phyloP scores from a whole-genome alignment of 2,888 invertebrate species.

The Drosophila pseudotakahashii region DNA sequence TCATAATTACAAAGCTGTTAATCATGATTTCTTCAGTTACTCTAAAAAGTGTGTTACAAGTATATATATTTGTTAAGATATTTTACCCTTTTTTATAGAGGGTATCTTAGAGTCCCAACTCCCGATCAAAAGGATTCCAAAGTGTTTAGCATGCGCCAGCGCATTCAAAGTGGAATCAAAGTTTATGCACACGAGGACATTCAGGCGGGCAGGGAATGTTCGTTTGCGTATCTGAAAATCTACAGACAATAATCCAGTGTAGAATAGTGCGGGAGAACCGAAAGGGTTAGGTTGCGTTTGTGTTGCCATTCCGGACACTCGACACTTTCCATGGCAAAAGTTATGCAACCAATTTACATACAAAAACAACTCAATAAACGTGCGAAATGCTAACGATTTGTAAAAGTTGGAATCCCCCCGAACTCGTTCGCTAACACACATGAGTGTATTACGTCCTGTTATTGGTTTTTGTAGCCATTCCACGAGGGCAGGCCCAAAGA shows the following conservation, averaged over 20 bases:
- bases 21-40: too few species aligned
- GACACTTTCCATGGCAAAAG: slow-evolving; percentile 70
- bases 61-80: too few species aligned
- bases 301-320: slow-evolving; percentile 59
- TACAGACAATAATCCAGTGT: slow-evolving; percentile 76
- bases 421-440: slow-evolving; percentile 24
- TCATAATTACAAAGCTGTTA: too few species aligned
- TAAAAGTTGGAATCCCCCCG: slow-evolving; percentile 64
- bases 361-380: slow-evolving; percentile 81
- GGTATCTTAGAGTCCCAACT: not conserved
- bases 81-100: not conserved
- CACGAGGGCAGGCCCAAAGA: slow-evolving; percentile 27
- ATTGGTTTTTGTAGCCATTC: slow-evolving; percentile 53
- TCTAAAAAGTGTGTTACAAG: too few species aligned
- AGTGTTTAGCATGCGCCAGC: slow-evolving; percentile 58
- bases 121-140: not conserved
- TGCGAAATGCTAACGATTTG: slow-evolving; percentile 80
- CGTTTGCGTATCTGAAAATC: slow-evolving; percentile 63
- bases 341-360: slow-evolving; percentile 77
- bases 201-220: slow-evolving; percentile 13
- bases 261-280: slow-evolving; percentile 38
- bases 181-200: slow-evolving; percentile 61
- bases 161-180: slow-evolving; percentile 70
- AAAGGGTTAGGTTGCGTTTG: slow-evolving; percentile 39
- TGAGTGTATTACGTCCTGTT: slow-evolving; percentile 47